Conservation (phyloP, 1,140 invertebrate genomes). For the Latrodectus geometricus region DNA sequence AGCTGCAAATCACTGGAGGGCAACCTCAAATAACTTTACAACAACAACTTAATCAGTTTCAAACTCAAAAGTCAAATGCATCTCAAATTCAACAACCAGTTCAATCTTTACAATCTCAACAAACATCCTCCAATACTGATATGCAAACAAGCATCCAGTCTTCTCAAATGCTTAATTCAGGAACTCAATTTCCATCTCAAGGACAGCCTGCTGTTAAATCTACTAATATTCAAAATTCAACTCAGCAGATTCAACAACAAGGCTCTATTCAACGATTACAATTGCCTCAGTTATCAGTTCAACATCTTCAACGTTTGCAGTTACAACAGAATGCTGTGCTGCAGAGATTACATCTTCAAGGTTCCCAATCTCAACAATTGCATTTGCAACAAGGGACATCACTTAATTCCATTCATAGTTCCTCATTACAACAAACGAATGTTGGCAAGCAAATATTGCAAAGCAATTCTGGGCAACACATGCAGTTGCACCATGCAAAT, state of each 20-base stretch:
- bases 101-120: slow-evolving; percentile 22
- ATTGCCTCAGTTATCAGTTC: slow-evolving; percentile 48
- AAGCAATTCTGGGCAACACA: slow-evolving; percentile 2
- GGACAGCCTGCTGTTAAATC: slow-evolving; percentile 19
- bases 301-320: slow-evolving; percentile 66
- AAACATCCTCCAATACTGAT: slow-evolving; percentile 28
- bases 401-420: background rate
- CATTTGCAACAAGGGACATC: background rate
- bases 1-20: slow-evolving; percentile 10
- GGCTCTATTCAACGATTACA: slow-evolving; percentile 27
- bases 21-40: slow-evolving; percentile 64
- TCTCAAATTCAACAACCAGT: slow-evolving; percentile 19
- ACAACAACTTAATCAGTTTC: slow-evolving; percentile 49
- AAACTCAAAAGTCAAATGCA: slow-evolving; percentile 29
- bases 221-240: background rate
- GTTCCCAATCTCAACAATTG: slow-evolving; percentile 67
- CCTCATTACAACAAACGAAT: slow-evolving; percentile 68
- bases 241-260: slow-evolving; percentile 46
- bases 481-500: slow-evolving; percentile 15
- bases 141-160: slow-evolving; percentile 26
- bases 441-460: slow-evolving; percentile 68
- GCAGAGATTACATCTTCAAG: slow-evolving; percentile 1
- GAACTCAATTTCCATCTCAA: slow-evolving; percentile 62
- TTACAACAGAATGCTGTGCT: slow-evolving; percentile 68
- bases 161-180: slow-evolving; percentile 56